Evolutionary conservation across 64 coral and sea anemone genomes (phyloP).

Genomic region (Porites australiensis): DNA sequence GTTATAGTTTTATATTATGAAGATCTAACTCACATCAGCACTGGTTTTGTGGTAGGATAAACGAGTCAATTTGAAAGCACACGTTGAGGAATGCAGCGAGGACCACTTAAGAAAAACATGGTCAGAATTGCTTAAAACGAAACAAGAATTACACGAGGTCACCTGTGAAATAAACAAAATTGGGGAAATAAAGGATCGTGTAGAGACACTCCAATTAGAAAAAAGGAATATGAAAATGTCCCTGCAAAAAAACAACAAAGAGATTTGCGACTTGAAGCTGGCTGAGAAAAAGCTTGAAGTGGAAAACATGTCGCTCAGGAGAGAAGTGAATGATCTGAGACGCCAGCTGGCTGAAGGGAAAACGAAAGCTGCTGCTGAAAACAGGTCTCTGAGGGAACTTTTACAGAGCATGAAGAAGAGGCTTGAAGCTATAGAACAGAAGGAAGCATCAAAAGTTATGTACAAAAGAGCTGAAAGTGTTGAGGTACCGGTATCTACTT

Average conservation of each 20-base stretch:
- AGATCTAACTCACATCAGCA: background rate
- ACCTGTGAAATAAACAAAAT: background rate
- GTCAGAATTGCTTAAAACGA: slow-evolving; percentile 36
- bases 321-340: background rate
- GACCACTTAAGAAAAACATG: slow-evolving; percentile 57
- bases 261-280: background rate
- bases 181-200: background rate
- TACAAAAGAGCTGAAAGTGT: too few species aligned
- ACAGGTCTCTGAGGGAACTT: background rate
- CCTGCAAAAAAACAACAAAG: background rate
- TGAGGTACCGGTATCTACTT: too few species aligned
- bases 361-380: background rate
- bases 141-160: background rate
- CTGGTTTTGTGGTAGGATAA: slow-evolving; percentile 28
- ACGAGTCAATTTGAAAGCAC: slow-evolving; percentile 20
- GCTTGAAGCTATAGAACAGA: background rate
- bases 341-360: background rate
- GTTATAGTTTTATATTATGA: too few species aligned
- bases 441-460: too few species aligned
- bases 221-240: background rate
- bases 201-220: background rate
- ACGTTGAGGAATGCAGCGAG: slow-evolving; percentile 4
- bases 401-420: background rate
- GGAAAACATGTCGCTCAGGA: background rate
- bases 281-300: background rate